Conservation (phyloP, 2,113 vertebrate species). For the Hypocryptadius cinnamomeus region DNA sequence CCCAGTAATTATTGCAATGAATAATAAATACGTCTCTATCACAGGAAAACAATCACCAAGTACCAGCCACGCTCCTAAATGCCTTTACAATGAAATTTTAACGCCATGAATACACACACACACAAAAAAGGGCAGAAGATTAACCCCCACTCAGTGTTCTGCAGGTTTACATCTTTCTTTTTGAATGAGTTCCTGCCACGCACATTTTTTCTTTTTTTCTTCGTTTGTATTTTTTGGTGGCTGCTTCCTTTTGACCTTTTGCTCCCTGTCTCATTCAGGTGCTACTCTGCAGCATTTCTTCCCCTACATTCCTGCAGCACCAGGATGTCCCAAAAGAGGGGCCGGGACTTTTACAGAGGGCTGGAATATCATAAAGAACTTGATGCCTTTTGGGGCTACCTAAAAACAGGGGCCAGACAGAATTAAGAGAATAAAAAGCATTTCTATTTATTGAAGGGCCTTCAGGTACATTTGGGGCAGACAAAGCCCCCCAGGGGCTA, state of each 20-base stretch:
- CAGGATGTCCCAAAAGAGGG: not conserved
- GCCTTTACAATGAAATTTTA: constrained; percentile 43
- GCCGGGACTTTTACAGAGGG: not conserved
- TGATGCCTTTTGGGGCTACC: not conserved
- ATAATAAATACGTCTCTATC: constrained; percentile 47
- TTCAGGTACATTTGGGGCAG: not conserved
- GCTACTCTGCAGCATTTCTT: not conserved
- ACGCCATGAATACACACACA: not conserved
- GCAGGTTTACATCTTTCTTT: not conserved
- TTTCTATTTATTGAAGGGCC: not conserved
- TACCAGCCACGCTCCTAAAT: not conserved
- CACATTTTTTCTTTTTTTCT: not conserved
- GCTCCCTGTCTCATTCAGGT: rapidly evolving
- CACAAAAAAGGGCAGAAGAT: not conserved
- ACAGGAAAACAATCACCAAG: constrained; percentile 33
- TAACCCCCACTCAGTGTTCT: not conserved
- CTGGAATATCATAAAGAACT: not conserved
- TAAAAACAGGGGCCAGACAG: not conserved
- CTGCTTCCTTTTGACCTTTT: not conserved
- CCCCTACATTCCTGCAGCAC: not conserved
- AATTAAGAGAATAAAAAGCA: not conserved
- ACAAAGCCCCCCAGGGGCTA: not conserved
- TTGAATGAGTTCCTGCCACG: not conserved
- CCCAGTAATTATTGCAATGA: constrained; percentile 54
- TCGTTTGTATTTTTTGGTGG: not conserved